phyloP scores from a whole-genome alignment of 2,113 vertebrate genomes.

The Lycocorax pyrrhopterus region DNA sequence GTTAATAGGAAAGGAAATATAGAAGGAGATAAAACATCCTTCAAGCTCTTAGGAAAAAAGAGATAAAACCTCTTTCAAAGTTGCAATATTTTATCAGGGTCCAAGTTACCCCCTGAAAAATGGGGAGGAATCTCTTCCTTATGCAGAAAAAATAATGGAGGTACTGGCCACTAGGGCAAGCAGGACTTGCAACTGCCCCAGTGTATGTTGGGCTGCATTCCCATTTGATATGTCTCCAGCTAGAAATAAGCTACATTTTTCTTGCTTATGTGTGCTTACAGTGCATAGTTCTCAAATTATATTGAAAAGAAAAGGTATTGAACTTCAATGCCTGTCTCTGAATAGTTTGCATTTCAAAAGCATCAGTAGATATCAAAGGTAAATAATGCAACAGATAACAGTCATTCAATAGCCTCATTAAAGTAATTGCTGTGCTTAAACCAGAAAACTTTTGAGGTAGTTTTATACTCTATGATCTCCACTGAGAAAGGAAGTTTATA shows the following conservation, averaged over 20 bases:
- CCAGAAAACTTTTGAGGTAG: not conserved
- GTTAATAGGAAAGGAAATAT: not conserved
- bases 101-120: not conserved
- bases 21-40: not conserved
- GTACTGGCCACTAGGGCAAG: not conserved
- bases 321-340: not conserved
- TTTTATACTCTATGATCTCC: not conserved
- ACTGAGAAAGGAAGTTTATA: not conserved
- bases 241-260: not conserved
- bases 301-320: not conserved
- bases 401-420: not conserved
- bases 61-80: not conserved
- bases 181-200: not conserved
- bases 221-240: not conserved
- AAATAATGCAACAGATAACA: not conserved
- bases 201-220: not conserved
- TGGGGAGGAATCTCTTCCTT: not conserved
- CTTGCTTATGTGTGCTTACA: not conserved
- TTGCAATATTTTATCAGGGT: not conserved
- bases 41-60: not conserved
- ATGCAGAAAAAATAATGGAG: not conserved
- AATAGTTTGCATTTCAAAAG: not conserved
- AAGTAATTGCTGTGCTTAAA: slow-evolving; percentile 9
- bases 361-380: not conserved
- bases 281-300: not conserved